Conservation (phyloP, 2,113 vertebrate species). For the Entomyzon cyanotis region DNA sequence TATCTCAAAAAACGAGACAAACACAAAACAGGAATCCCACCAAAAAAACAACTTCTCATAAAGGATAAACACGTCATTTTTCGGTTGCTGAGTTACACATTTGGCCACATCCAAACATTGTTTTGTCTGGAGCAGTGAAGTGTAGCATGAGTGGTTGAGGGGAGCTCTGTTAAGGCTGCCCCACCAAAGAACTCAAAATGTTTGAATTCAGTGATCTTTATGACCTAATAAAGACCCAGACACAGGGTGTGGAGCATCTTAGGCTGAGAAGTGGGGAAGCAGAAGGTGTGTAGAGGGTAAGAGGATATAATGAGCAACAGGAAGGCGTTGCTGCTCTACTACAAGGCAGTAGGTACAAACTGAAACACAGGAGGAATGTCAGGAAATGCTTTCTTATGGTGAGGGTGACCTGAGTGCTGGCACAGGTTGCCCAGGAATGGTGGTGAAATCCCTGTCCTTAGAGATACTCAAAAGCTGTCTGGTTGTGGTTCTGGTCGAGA, state of each 20-base stretch:
- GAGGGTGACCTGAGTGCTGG: rapidly evolving
- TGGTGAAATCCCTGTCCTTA: not conserved
- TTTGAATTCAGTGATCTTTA: not conserved
- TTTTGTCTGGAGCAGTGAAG: not conserved
- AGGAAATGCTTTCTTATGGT: not conserved
- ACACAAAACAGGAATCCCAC: not conserved
- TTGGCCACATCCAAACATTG: not conserved
- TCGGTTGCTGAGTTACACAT: not conserved
- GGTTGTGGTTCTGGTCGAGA: not conserved
- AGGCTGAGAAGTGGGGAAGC: not conserved
- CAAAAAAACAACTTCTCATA: not conserved
- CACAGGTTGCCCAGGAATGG: not conserved
- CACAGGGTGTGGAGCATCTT: not conserved
- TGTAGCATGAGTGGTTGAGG: not conserved
- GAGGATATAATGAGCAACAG: not conserved
- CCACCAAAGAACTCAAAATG: rapidly evolving
- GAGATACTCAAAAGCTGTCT: not conserved
- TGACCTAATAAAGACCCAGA: not conserved
- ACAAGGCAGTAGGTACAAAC: too few relatives aligned
- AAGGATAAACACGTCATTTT: not conserved
- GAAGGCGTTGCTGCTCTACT: not conserved
- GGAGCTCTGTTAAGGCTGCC: not conserved
- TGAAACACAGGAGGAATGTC: not conserved
- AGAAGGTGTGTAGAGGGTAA: not conserved
- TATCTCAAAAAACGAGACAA: not conserved